Evolutionary conservation across 1,140 invertebrate genomes (phyloP).

Genomic region (Portunus trituberculatus): DNA sequence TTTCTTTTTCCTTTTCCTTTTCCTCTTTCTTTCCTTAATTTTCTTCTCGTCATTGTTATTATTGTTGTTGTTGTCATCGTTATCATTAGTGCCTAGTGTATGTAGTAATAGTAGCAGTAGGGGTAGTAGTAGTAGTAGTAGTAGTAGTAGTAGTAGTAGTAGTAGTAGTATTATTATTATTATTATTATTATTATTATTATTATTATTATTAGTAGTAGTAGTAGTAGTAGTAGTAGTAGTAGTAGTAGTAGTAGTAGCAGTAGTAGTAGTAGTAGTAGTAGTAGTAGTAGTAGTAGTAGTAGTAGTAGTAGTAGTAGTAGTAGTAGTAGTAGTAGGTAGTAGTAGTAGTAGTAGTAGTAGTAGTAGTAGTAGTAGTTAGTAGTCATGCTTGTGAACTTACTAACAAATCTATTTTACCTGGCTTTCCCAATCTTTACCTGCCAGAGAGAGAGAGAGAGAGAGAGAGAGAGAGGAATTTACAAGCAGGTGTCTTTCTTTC

Average conservation of each 20-base stretch:
- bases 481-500: background rate
- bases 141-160: conserved; percentile 23
- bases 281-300: no score
- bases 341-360: no score
- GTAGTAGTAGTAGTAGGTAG: no score
- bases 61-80: no score
- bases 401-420: no score
- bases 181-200: no score
- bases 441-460: background rate
- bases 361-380: no score
- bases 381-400: no score
- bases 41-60: background rate
- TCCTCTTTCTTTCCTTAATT: background rate
- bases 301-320: no score
- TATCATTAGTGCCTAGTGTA: background rate
- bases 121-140: background rate
- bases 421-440: no score
- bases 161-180: background rate
- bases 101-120: background rate
- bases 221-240: background rate
- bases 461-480: background rate
- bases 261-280: no score
- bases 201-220: background rate
- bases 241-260: background rate
- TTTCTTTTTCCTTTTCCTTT: background rate